Evolutionary conservation across 2,888 invertebrate genomes (phyloP), one percentile per base, ranked within the genome.

Genomic region (Mimachlamys varia): DNA sequence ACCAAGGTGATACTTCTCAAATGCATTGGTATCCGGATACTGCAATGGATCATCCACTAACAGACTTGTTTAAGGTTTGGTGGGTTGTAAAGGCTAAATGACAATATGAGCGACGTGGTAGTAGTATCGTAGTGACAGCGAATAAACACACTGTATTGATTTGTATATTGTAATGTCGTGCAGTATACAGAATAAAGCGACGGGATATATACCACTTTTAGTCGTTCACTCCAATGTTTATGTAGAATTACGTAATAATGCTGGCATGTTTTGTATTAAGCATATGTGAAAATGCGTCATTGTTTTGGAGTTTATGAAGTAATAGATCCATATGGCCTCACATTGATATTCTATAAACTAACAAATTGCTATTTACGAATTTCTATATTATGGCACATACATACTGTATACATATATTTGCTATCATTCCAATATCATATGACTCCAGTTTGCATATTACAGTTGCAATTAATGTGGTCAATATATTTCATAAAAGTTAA

Each of bases 1-100:
- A 17, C 76, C 76, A 33, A 76, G 76, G 76, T 76, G 76, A 33
- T 76, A 22, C 76, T 33, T 76, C 76, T 76, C 33, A 76, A 76
- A 76, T 76, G 76, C 33, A 17, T 33, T 76, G 13, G 27, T 76
- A 76, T 76, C 76, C 27, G 76, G 13, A 76, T 27, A 76, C 27
- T 33, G 33, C 33, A 27, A 76, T 76, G 33, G 76, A 76, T 76
- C 22, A 76, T 27, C 27, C 76, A 76, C 76, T 76, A 76, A 76
- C 33, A 76, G 76, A 33, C 27, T 76, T 76, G 76, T 33, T 76
- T 76, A 33, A 33, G 76, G 76, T 33, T 76, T 76, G 27, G 12
- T 76, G 76, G 13, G 33, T 27, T 33, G 27, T 27, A 76, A 76
- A 76, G 76, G 76, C 33, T 27, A 76, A 76, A 3, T 76, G 76